Evolutionary conservation across 2,113 vertebrate genomes (phyloP), one percentile per base, ranked within the genome.

Genomic region (Entomyzon cyanotis): DNA sequence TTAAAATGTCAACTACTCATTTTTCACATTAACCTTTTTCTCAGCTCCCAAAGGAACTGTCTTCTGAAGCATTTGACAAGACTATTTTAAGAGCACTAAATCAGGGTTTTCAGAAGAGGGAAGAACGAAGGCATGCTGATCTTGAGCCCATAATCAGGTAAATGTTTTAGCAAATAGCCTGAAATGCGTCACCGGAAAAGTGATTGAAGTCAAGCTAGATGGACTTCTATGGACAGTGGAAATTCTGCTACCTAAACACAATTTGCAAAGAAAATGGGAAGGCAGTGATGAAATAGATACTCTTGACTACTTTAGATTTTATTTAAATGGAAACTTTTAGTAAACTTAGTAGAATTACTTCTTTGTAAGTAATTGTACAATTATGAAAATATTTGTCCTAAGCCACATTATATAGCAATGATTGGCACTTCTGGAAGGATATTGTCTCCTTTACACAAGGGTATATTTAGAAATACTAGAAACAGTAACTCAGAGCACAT

Each of bases 31-130:
- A 84, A 79, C 20, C 44, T 65, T 95, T 91, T 92, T 89, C 60
- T 85, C 83, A 99, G 99, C 99, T 99, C 97, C 99, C 99, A 81
- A 99, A 99, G 97, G 98, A 99, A 95, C 97, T 98, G 68, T 99
- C 98, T 92, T 98, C 98, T 41, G 98, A 99, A 97, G 97, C 98
- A 23, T 99, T 99, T 98, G 99, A 99, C 96, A 99, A 98, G 97
- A 98, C 98, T 92, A 99, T 99, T 91, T 97, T 99, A 92, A 97
- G 96, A 96, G 98, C 99, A 96, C 97, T 99, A 97, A 99, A 98
- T 97, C 98, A 99, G 93, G 98, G 98, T 42, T 98, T 98, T 49
- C 97, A 98, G 73, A 98, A 98, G 91, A 97, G 97, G 70, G 98
- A 99, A 92, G 98, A 98, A 95, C 97, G 98, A 88, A 96, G 97